Evolutionary conservation across 2,888 invertebrate genomes (phyloP), one percentile per base, ranked within the genome.

Genomic region (Parnassius mnemosyne): DNA sequence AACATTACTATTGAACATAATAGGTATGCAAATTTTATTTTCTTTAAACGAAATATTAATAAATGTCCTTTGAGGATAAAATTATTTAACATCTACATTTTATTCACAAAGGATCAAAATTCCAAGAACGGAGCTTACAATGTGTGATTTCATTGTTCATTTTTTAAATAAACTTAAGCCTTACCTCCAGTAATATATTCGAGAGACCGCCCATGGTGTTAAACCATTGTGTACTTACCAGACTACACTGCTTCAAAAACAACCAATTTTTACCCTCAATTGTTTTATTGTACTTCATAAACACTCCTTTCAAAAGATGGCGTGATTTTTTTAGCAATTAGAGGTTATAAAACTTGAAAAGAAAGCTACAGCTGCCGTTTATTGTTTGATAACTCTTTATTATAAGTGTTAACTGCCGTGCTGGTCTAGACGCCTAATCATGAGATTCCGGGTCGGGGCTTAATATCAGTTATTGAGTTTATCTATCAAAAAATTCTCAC

Each of bases 251-350:
- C 1, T 34, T 52, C n/a, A 52, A 52, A 34, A 52, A 34, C 52
- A n/a, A 34, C 52, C n/a, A 3, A 1, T 16, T 10, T 53, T 25
- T 13, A 10, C 10, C 42, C 12, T 57, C 16, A 12, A 57, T 57
- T 57, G 51, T 58, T 58, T 56, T 53, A 53, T 10, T 16, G 25
- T 42, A 43, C 9, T 47, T 9, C 34, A n/a, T 42, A 44, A 44
- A 42, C n/a, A 42, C 41, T 47, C 41, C n/a, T 16, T 25, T 59
- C 10, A 20, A 57, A 11, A 12, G 34, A 41, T 42, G 42, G 53
- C 7, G 34, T 51, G 50, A 43, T 49, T 60, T 55, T 60, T 55
- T 41, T n/a, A 16, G 25, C 25, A 50, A 50, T 43, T 55, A 60
- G 53, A 54, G 9, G 34, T 43, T 13, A 34, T 51, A 13, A 13